Conservation (phyloP, 1,140 invertebrate species). For the Bombyx mandarina region DNA sequence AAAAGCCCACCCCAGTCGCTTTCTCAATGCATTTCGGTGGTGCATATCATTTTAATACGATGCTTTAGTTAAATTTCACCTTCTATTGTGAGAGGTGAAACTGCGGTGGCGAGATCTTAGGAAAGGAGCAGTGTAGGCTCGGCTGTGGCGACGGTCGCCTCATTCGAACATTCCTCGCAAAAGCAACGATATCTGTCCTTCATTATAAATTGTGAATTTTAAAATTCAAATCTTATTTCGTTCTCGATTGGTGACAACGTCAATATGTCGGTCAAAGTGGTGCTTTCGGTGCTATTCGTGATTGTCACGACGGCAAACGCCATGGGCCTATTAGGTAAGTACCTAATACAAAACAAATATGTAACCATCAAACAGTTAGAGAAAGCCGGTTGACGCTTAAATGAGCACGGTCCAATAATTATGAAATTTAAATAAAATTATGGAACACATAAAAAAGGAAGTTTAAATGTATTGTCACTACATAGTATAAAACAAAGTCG, state of each 20-base stretch:
- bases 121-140: slow-evolving; percentile 52
- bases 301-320: slow-evolving; percentile 29
- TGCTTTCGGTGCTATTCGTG: slow-evolving; percentile 37
- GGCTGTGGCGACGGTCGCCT: slow-evolving; percentile 45
- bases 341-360: slow-evolving; percentile 9
- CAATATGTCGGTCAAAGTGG: slow-evolving; percentile 49
- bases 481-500: too few species aligned
- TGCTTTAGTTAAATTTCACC: slow-evolving; percentile 68
- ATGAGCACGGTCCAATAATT: neutral
- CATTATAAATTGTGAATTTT: slow-evolving; percentile 21
- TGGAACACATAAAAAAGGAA: neutral
- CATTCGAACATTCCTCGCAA: slow-evolving; percentile 23
- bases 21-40: slow-evolving; percentile 57
- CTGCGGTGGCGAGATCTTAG: slow-evolving; percentile 44
- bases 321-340: slow-evolving; percentile 58
- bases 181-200: slow-evolving; percentile 9
- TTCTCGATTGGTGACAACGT: slow-evolving; percentile 9
- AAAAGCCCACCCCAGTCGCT: slow-evolving; percentile 19
- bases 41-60: slow-evolving; percentile 57
- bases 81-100: slow-evolving; percentile 66
- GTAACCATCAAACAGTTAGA: too few species aligned
- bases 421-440: neutral
- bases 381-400: neutral
- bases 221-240: slow-evolving; percentile 19
- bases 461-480: too few species aligned